These are phyloP conservation scores for Acanthoscelides obtectus DNA, from an alignment of 2,888 invertebrate species.

Conservation along the genomic window DNA sequence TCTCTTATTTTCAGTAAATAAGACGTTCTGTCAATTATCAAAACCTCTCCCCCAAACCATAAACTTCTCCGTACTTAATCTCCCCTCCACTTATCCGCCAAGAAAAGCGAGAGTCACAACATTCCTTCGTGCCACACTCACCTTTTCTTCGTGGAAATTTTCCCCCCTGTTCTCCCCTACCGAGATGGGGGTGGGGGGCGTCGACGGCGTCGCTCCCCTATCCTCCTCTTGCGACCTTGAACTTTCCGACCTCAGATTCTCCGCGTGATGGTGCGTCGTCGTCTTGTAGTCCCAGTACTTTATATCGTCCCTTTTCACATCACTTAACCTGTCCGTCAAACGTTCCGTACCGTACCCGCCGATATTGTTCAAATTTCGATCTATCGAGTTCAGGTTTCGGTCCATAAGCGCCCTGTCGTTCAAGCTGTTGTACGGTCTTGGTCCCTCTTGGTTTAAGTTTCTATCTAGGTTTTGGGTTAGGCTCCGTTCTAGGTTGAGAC, in stretches of 20 bases:
- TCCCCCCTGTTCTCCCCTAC: constrained; percentile 48
- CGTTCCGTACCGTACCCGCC: constrained; percentile 19
- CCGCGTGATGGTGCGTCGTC: constrained; percentile 47
- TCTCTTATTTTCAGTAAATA: no score
- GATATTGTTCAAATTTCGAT: constrained; percentile 28
- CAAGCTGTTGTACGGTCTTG: constrained; percentile 16
- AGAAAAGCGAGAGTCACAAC: background rate
- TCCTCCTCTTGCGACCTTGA: constrained; percentile 36
- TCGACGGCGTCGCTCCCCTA: constrained; percentile 40
- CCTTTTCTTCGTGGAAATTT: constrained; percentile 48
- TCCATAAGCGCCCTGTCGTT: constrained; percentile 36
- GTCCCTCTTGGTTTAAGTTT: constrained; percentile 20
- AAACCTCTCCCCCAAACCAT: no score
- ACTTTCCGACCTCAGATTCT: constrained; percentile 41
- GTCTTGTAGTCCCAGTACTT: constrained; percentile 47
- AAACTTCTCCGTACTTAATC: no score
- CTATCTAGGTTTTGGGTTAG: constrained; percentile 36
- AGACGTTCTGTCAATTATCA: no score
- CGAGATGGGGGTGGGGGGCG: constrained; percentile 48
- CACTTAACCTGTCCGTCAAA: constrained; percentile 22
- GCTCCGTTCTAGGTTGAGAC: constrained; percentile 39
- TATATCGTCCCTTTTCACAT: constrained; percentile 32
- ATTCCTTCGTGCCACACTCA: constrained; percentile 19
- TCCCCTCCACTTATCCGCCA: background rate
- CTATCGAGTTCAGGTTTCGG: constrained; percentile 35